Evolutionary conservation across 2,113 vertebrate species (phyloP), one percentile per base, ranked within the genome.

Genomic region (Melanostigma gelatinosum): DNA sequence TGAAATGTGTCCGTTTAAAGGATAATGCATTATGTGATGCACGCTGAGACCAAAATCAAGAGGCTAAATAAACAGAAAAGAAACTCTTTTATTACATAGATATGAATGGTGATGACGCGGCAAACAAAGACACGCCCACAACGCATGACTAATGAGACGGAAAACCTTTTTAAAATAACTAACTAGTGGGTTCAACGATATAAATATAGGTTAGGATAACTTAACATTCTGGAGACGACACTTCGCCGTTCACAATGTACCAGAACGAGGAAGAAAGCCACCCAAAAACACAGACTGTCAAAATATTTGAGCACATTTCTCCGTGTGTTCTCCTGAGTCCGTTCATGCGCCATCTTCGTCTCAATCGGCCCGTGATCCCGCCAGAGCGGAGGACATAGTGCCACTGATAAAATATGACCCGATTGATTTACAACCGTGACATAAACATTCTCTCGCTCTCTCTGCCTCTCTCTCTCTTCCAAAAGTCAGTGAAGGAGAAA

Each of bases 401-500:
- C 72, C 78, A 72, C 32, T 71, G 68, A 84, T 65, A 79, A 68
- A 81, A 64, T 55, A 44, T 54, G 29, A 72, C 62, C 71, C 22
- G 63, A 38, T 54, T 60, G 61, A 81, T 77, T 80, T 65, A 55
- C 48, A 74, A 29, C 40, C 62, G 13, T 3, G 5, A 52, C 73
- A 42, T 67, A 63, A 76, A 64, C 61, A 24, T 24, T 24, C 24
- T 24, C 24, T 24, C 24, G 22, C 48, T 50, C 48, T 34, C 15
- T 65, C 22, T 44, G 24, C 36, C 6, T 27, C 44, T 46, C 61
- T 2, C 24, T 64, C 40, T 60, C 29, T 82, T 32, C 34, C 46
- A 67, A 73, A 82, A 79, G 82, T 82, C 86, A 72, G 3, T 3
- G 82, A 84, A 82, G 79, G 82, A 83, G 69, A 83, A 80, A 75